Conservation (phyloP, 2,797 vertebrate species). For the Florisuga fusca region DNA sequence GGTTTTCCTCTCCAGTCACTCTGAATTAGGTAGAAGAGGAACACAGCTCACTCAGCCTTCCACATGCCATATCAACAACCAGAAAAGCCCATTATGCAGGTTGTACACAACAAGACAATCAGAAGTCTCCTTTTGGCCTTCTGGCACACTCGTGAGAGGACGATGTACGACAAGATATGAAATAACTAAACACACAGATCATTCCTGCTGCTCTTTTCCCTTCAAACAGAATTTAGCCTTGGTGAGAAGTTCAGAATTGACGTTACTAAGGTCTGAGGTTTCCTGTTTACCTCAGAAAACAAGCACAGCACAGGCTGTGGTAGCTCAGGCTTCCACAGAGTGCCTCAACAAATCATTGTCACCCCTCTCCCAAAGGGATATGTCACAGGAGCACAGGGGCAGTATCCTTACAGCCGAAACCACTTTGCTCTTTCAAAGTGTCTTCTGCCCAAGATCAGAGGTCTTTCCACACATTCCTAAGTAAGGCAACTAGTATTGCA, state of each 20-base stretch:
- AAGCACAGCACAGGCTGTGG: neutral
- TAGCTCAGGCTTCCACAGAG: neutral
- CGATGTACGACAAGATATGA: neutral
- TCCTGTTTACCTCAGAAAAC: conserved; percentile 52
- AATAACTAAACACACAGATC: conserved; percentile 24
- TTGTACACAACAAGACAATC: neutral
- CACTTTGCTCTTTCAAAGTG: neutral
- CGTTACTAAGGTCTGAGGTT: conserved; percentile 25
- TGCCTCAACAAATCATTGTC: conserved; percentile 38
- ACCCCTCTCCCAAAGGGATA: neutral
- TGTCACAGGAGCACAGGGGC: accelerated
- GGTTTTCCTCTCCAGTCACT: conserved; percentile 1
- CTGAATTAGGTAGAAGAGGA: conserved; percentile 5
- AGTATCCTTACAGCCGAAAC: neutral
- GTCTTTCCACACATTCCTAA: neutral
- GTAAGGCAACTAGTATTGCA: neutral
- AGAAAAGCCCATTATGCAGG: neutral
- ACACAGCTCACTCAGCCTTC: neutral
- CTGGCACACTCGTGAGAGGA: neutral
- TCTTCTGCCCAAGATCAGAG: neutral
- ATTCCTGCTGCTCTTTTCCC: conserved; percentile 14
- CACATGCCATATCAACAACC: neutral
- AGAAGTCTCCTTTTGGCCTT: conserved; percentile 24
- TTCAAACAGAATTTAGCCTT: conserved; percentile 10
- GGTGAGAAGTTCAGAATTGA: conserved; percentile 45